Evolutionary conservation across 2,888 invertebrate genomes (phyloP).

Genomic region (Mimachlamys varia): DNA sequence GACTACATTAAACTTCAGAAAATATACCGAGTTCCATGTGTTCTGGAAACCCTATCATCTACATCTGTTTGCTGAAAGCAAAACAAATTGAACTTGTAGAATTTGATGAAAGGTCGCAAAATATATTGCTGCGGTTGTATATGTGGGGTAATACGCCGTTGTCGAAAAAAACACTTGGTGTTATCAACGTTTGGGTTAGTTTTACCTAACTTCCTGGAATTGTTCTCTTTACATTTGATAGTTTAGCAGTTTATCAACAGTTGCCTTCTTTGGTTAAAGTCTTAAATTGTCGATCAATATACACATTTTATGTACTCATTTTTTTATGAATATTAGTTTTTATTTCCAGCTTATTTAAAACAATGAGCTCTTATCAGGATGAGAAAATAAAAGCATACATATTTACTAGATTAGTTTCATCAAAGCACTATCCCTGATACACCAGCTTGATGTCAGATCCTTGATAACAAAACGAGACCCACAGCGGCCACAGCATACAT

Average conservation of each 20-base stretch:
- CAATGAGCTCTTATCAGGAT: too few relatives aligned
- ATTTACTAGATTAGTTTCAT: not conserved
- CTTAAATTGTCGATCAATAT: too few relatives aligned
- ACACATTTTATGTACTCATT: too few relatives aligned
- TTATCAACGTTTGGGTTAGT: not conserved
- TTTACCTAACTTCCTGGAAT: too few relatives aligned
- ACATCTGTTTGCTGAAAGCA: not conserved
- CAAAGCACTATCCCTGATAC: not conserved
- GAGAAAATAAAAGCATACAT: not conserved
- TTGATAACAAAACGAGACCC: not conserved
- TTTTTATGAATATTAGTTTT: too few relatives aligned
- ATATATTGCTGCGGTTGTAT: not conserved
- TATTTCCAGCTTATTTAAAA: too few relatives aligned
- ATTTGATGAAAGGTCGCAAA: not conserved
- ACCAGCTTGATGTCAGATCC: not conserved
- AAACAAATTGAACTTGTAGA: slow-evolving; percentile 23
- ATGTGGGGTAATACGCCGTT: not conserved
- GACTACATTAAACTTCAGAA: not conserved
- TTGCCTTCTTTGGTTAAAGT: too few relatives aligned
- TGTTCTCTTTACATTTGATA: too few relatives aligned
- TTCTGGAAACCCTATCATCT: slow-evolving; percentile 17
- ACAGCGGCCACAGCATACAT: not conserved
- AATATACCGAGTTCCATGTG: not conserved
- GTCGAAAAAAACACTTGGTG: not conserved
- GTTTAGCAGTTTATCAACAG: too few relatives aligned